These are phyloP conservation scores for Leptogaster cylindrica DNA, from an alignment of 2,888 invertebrate genomes.

Conservation along the genomic window DNA sequence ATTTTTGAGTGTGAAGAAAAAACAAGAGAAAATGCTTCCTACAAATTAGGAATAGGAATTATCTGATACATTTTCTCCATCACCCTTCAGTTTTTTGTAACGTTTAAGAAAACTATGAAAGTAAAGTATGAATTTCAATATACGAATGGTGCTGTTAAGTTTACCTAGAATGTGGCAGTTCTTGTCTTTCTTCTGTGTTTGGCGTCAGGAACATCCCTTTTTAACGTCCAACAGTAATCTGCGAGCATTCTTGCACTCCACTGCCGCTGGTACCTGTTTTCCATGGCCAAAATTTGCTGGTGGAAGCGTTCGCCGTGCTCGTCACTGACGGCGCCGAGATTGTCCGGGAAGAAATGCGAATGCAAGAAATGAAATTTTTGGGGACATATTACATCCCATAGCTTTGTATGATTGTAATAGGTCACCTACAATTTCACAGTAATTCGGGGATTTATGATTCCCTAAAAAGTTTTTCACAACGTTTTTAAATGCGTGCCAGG, in stretches of 20 bases:
- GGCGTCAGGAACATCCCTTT: conserved; percentile 13
- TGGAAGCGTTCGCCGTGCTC: conserved; percentile 58
- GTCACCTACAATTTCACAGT: conserved; percentile 42
- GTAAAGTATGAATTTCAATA: no score
- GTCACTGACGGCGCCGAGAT: conserved; percentile 54
- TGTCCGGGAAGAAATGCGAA: conserved; percentile 56
- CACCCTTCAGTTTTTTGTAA: no score
- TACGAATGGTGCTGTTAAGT: no score
- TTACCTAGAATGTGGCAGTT: no score
- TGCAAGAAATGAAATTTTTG: conserved; percentile 54
- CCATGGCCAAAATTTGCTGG: conserved; percentile 54
- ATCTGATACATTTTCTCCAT: no score
- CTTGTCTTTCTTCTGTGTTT: background rate
- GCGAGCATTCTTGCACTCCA: conserved; percentile 54
- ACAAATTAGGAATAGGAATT: no score
- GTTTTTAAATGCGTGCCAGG: conserved; percentile 37
- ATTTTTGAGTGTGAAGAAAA: no score
- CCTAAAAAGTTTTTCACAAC: conserved; percentile 44
- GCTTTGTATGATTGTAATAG: conserved; percentile 42
- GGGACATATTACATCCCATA: no score
- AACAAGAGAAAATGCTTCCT: no score
- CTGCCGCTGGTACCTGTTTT: conserved; percentile 54
- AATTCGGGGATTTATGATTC: conserved; percentile 45
- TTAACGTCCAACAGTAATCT: conserved; percentile 54
- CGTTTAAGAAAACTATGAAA: no score